A percentile compares a stretch with the other conserved stretches of the same genome.
Evolutionary conservation across 2,113 vertebrate species (phyloP).

Genomic region (Channa argus): DNA sequence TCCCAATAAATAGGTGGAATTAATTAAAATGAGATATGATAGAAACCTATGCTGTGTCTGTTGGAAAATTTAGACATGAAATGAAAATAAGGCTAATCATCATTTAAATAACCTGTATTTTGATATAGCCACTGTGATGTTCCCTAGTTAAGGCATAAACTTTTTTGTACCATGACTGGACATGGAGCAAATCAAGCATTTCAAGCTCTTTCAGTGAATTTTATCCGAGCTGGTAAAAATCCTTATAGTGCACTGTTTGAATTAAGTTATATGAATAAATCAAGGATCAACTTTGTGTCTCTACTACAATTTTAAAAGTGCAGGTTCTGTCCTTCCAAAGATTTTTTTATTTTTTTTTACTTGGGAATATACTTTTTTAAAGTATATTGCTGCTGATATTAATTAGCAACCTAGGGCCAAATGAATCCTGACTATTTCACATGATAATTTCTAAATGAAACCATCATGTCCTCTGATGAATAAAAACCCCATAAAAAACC

Average conservation of each 20-base stretch:
- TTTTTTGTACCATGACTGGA: constrained; percentile 24
- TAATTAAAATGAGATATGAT: neutral
- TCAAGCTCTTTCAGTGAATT: constrained; percentile 1
- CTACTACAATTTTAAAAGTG: neutral
- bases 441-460: neutral
- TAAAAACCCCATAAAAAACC: neutral
- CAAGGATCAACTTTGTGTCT: neutral
- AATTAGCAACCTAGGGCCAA: no score
- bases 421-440: neutral
- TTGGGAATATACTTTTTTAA: no score
- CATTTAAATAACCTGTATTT: neutral
- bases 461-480: neutral
- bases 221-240: neutral
- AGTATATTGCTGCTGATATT: no score
- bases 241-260: neutral
- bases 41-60: no score
- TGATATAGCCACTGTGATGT: neutral
- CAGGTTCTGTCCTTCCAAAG: neutral
- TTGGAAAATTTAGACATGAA: no score
- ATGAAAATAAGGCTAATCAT: neutral
- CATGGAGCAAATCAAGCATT: neutral
- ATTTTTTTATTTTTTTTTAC: no score
- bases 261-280: constrained; percentile 10
- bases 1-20: neutral
- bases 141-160: constrained; percentile 12